Base-by-base conservation (phyloP, 1,140 invertebrate genomes). In the Zaprionus africanus region DNA sequence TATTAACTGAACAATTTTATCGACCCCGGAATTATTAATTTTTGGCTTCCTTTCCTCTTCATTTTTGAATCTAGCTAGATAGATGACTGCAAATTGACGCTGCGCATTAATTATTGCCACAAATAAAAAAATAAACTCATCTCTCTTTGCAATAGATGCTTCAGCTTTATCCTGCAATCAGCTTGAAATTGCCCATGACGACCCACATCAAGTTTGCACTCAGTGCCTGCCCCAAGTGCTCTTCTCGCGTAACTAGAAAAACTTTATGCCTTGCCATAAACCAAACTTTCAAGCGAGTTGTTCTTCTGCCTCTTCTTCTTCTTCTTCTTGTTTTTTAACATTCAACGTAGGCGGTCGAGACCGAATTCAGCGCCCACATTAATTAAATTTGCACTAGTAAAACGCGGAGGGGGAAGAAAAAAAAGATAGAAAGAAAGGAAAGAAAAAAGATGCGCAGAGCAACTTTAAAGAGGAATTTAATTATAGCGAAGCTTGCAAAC, bases 381-480 rank as follows among this genome's bases (percentile, higher is more conserved):
- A 72, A 76, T 66, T 76, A 70, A 75, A 78, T 75, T 79, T 76
- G 62, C 73, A 65, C 66, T 59, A 62, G 43, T 54, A 61, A 62
- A 38, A 57, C 49, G 13, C 24, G 28, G 34, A 38, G 6, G n/a
- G 51, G 22, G 22, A 1, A 71, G 7, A 17, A 31, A 22, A 53
- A 28, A 62, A 58, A 13, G 28, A 57, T 22, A 9, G 11, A 54
- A 28, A 26, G 24, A 26, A 31, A 41, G 19, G n/a, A 19, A 56
- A 15, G 24, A 34, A 15, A 34, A 69, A 60, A 46, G 49, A 46
- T 41, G 38, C 46, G 59, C 69, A 43, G 34, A 77, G 36, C 46
- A 87, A 71, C 73, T 88, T 87, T 80, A 83, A 83, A 82, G 70
- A 83, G 62, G 84, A 88, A 87, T 87, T 87, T 87, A 88, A 87